phyloP scores from a whole-genome alignment of 2,888 invertebrate genomes.

The Lamellibrachia satsuma region DNA sequence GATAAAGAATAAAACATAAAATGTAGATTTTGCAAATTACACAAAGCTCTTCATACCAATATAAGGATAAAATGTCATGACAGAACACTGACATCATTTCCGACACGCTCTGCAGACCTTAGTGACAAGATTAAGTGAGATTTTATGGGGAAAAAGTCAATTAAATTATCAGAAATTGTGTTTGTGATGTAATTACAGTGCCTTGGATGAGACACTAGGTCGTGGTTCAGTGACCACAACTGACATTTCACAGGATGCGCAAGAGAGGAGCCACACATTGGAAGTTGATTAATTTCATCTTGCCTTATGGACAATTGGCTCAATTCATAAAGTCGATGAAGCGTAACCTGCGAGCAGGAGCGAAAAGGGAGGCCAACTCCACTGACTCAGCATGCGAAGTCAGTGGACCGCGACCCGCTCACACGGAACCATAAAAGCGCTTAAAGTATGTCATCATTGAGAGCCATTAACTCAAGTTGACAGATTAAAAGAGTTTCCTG shows the following conservation, averaged over 20 bases:
- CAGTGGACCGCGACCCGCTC: neutral
- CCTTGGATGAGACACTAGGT: neutral
- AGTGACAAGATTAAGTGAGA: neutral
- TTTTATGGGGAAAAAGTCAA: neutral
- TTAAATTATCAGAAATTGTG: conserved; percentile 11
- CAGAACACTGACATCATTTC: neutral
- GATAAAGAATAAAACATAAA: neutral
- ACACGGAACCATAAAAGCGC: neutral
- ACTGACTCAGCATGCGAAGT: neutral
- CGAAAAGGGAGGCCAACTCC: neutral
- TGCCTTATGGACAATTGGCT: neutral
- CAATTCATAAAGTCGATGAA: neutral
- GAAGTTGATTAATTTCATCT: neutral
- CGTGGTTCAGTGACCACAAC: neutral
- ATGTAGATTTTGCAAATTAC: neutral
- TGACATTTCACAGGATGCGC: neutral
- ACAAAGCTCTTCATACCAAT: neutral
- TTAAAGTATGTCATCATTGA: neutral
- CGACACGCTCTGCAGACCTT: neutral
- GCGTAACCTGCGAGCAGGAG: neutral
- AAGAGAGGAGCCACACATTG: neutral
- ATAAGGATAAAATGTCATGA: neutral
- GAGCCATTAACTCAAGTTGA: neutral
- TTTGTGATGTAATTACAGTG: neutral
- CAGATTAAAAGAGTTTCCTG: neutral